These are phyloP conservation scores for Hemicentrotus pulcherrimus DNA, from an alignment of 35 echinoderm and acorn worm genomes.

Conservation along the genomic window DNA sequence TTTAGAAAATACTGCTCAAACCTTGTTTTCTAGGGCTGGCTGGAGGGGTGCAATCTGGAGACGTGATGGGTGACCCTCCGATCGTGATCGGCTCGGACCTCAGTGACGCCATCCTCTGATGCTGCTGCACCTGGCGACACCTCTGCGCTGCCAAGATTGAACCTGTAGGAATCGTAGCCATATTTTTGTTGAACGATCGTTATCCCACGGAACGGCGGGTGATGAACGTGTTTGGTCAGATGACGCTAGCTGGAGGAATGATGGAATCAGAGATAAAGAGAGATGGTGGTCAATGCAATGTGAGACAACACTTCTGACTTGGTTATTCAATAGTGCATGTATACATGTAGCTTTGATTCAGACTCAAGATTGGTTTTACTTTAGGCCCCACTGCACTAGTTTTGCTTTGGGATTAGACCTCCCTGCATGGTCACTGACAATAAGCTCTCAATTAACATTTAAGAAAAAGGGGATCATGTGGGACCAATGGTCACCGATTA, in stretches of 20 bases:
- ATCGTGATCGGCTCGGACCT: background rate
- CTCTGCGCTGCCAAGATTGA: background rate
- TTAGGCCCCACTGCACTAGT: no score
- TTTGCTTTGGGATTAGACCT: no score
- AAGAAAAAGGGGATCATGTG: no score
- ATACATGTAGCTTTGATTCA: background rate
- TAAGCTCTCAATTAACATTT: no score
- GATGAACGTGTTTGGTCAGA: background rate
- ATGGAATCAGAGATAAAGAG: background rate
- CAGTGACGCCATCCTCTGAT: background rate
- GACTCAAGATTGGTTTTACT: background rate
- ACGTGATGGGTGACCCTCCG: background rate
- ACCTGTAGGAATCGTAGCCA: conserved; percentile 25
- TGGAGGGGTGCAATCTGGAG: conserved; percentile 13
- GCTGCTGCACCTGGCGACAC: background rate
- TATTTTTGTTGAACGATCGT: background rate
- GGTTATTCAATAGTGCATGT: background rate
- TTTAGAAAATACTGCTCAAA: background rate
- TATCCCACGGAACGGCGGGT: background rate
- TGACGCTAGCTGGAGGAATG: background rate
- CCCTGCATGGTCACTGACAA: no score
- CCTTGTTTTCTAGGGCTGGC: background rate
- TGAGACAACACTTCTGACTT: background rate
- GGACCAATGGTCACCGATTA: no score
- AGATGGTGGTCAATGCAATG: background rate